Evolutionary conservation across 2,797 vertebrate species (phyloP), one percentile per base, ranked within the genome.

Genomic region (Acipenser ruthenus): DNA sequence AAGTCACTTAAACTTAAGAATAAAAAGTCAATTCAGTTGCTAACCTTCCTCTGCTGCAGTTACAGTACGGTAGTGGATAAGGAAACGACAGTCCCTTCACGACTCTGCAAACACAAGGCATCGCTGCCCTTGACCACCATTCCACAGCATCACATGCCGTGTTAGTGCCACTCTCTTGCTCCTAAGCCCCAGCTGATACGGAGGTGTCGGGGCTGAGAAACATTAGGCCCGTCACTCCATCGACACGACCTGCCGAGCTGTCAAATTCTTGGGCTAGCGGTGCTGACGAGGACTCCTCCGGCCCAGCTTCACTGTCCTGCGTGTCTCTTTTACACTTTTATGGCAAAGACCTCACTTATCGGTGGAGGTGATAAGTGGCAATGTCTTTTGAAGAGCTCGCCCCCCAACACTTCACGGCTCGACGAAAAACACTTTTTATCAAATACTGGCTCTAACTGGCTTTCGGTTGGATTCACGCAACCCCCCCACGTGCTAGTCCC

Each of bases 181-280:
- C 64, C 74, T 75, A 70, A 78, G 76, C 81, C 77, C 76, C 73
- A 50, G 13, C 70, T 69, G 88, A 90, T 90, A 89, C 88, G 76
- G 60, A 90, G 88, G 88, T 91, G 87, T 90, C 75, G 82, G 72
- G 80, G 73, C 77, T 81, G 82, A 82, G 82, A 85, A 78, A 80
- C 82, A 81, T 76, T 78, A 80, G 77, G 77, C 74, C 82, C 79
- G 74, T 86, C 88, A 89, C 86, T 88, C 88, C 78, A 74, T 81
- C 80, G 83, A 83, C 78, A 77, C 67, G 77, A 84, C 78, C 80
- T 82, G 73, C 74, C 77, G 83, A 82, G 79, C 78, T 79, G 81
- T 88, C 83, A 83, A 80, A 91, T 91, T 92, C 89, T 85, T 82
- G 72, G 77, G 79, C 80, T 79, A 84, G 76, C 75, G 84, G 81